Conservation (phyloP, 2,113 vertebrate species). For the Caretta caretta region DNA sequence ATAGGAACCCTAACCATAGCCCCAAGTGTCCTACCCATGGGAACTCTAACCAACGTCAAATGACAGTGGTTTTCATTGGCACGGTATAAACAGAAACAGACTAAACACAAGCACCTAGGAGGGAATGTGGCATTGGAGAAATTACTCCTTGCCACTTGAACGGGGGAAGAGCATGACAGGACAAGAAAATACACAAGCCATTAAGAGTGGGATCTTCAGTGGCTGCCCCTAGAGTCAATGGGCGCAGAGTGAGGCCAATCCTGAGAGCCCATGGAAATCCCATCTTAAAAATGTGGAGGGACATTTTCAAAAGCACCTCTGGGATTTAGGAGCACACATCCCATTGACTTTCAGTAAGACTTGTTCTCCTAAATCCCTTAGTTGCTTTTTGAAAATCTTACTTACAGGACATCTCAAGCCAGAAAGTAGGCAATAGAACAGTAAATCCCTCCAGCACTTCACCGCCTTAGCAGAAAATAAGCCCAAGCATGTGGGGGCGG, state of each 20-base stretch:
- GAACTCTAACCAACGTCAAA: too few relatives aligned
- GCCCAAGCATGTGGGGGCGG: too few relatives aligned
- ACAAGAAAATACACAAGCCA: too few relatives aligned
- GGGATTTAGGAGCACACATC: not conserved
- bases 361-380: not conserved
- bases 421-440: too few relatives aligned
- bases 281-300: not conserved
- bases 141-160: not conserved
- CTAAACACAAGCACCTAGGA: not conserved
- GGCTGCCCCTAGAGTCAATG: not conserved
- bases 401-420: too few relatives aligned
- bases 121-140: not conserved
- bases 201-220: too few relatives aligned
- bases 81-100: not conserved
- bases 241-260: not conserved
- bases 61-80: not conserved
- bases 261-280: not conserved
- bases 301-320: not conserved
- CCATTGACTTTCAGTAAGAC: not conserved
- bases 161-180: not conserved
- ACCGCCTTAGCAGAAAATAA: too few relatives aligned
- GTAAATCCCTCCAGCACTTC: too few relatives aligned
- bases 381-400: not conserved
- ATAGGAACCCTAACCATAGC: too few relatives aligned
- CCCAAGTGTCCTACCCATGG: too few relatives aligned